Percentiles rank a stretch among this genome's conserved stretches.
Evolutionary conservation across 2,888 invertebrate species (phyloP).

Genomic region (Pristionchus mayeri): DNA sequence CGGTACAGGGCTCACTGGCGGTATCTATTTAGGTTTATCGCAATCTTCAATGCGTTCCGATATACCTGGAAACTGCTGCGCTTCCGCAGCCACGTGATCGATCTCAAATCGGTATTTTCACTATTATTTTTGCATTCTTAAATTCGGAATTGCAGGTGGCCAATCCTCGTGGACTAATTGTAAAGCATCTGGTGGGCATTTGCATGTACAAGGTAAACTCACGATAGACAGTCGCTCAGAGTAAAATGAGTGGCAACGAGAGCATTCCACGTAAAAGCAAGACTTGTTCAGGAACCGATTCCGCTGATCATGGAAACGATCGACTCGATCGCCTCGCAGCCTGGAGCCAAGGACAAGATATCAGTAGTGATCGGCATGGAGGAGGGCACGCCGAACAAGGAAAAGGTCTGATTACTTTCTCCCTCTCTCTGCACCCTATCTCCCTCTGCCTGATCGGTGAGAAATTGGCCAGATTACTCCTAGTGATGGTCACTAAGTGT

Average conservation of each 20-base stretch:
- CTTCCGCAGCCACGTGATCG: constrained; percentile 62
- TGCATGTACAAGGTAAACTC: constrained; percentile 60
- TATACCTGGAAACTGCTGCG: constrained; percentile 61
- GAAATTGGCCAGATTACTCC: too few species aligned
- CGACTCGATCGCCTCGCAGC: constrained; percentile 66
- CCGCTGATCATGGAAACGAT: constrained; percentile 68
- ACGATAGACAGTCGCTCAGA: too few species aligned
- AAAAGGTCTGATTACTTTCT: constrained; percentile 55
- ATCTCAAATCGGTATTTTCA: constrained; percentile 57
- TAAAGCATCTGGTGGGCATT: constrained; percentile 65
- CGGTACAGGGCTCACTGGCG: too few species aligned
- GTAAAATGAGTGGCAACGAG: too few species aligned
- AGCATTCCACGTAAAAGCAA: constrained; percentile 62
- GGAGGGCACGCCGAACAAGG: constrained; percentile 70
- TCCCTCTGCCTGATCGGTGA: too few species aligned
- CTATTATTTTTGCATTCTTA: neutral
- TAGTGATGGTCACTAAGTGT: too few species aligned
- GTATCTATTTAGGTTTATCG: constrained; percentile 54
- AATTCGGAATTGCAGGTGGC: constrained; percentile 52
- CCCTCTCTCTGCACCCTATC: too few species aligned
- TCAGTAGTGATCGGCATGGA: constrained; percentile 70
- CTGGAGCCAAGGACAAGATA: constrained; percentile 64
- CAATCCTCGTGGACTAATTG: constrained; percentile 53
- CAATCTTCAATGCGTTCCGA: constrained; percentile 66
- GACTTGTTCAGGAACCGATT: constrained; percentile 60